Base-by-base conservation (phyloP, 2,888 invertebrate species). In the Aelia acuminata region DNA sequence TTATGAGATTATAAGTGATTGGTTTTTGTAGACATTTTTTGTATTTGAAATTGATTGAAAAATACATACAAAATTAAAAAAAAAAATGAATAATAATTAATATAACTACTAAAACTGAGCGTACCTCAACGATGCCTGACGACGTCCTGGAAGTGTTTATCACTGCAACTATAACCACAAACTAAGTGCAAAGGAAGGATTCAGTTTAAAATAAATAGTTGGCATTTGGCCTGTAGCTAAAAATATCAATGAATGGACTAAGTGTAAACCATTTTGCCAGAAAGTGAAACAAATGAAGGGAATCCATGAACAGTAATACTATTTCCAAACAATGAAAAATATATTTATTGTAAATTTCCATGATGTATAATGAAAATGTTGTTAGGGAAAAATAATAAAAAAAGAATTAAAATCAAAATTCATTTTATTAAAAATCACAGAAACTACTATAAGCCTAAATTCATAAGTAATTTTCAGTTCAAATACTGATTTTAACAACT, bases 81-180 rank as follows among this genome's bases (percentile, higher is more conserved):
- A 47, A 47, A 47, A 10, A 47, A 47, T 47, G 7, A 47, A 7
- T 10, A 47, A 47, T 47, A 10, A 47, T 47, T 10, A 47, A 47
- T 47, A 50, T 20, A 50, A 50, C 22, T 20, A 22, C 10, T n/a
- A 4, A 43, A 39, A 80, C 13, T 43, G 11, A 22, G 8, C 3
- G 13, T 80, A 80, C 80, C 80, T 80, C 80, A 11, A 80, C 43
- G 13, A 80, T 80, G 35, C 11, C 80, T 5, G 43, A 80, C 43
- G 80, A 80, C 80, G 43, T 80, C 43, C 22, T 80, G 80, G 13
- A n/a, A n/a, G n/a, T 43, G 47, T 43, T 80, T 43, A 80, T 80
- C 80, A 22, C 80, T 43, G 2, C 43, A 80, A 47, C 11, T 80
- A n/a, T 22, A 80, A 80, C 3, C 22, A 80, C 80, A 2, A 80